Base-by-base conservation (phyloP, 2,888 invertebrate species). In the Hemithea aestivaria region DNA sequence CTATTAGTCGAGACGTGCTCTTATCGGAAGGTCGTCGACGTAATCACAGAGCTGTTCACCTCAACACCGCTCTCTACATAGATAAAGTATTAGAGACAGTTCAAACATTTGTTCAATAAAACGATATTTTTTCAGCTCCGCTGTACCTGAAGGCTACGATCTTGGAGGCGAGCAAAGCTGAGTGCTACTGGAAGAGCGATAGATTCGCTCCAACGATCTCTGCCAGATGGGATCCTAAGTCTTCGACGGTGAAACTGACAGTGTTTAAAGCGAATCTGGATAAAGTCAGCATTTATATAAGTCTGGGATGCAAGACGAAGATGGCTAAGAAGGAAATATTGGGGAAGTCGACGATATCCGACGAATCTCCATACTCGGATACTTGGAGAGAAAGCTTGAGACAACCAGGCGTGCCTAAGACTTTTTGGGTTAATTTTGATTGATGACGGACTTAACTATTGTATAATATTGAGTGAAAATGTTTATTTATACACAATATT, bases 71-170 rank as follows among this genome's bases (percentile, higher is more conserved):
- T 32, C 31, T 27, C 21, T 21, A 8, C 8, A 7, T 23, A 4
- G 7, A 8, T 23, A 4, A 23, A 23, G 23, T 8, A 23, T 9
- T 16, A 26, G 27, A 31, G 8, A 20, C 34, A 32, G 20, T 39
- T 11, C 31, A 38, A 38, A 29, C 24, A 31, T 27, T 35, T 32
- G 27, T 25, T 10, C 16, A 16, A 16, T 2, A 16, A 16, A 16
- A 16, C 16, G 16, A 16, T 16, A 16, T 33, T 29, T 7, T 83
- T 87, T 41, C 73, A 91, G 91, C 91, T 21, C 91, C 91, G 35
- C 87, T 94, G 58, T 94, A 94, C 67, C 88, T 94, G 46, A 94
- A 94, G 77, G 93, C 94, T 40, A 91, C 92, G 0, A 90, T 93
- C 43, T 89, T 92, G 46, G 93, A 94, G 64, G 90, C 90, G 42